Conservation (phyloP, 1,140 invertebrate genomes). For the Episyrphus balteatus region DNA sequence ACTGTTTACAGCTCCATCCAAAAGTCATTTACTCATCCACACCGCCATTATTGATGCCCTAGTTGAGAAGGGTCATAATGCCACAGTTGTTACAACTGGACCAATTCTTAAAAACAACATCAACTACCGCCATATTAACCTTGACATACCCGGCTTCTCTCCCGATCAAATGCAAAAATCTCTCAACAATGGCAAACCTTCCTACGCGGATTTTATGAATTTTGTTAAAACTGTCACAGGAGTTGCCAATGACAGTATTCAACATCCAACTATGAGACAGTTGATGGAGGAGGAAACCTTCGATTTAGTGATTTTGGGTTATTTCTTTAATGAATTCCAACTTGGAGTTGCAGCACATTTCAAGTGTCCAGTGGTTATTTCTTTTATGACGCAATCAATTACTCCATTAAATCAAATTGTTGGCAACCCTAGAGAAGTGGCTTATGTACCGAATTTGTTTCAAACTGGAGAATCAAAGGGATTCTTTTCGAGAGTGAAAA, state of each 20-base stretch:
- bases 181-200: too few relatives aligned
- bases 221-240: constrained; percentile 11
- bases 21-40: constrained; percentile 28
- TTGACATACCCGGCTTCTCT: too few relatives aligned
- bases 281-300: constrained; percentile 12
- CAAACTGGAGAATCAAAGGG: too few relatives aligned
- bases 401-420: constrained; percentile 6
- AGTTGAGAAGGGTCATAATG: constrained; percentile 28
- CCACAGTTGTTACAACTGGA: constrained; percentile 21
- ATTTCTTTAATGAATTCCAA: constrained; percentile 25
- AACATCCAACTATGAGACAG: constrained; percentile 8
- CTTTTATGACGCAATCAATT: constrained; percentile 15
- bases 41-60: constrained; percentile 24
- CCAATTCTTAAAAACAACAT: constrained; percentile 5
- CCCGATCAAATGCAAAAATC: too few relatives aligned
- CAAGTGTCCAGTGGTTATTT: constrained; percentile 18
- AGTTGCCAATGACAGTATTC: too few relatives aligned
- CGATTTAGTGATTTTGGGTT: constrained; percentile 27
- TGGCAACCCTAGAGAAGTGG: constrained; percentile 18
- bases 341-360: constrained; percentile 23
- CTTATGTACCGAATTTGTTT: constrained; percentile 17
- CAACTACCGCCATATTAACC: too few relatives aligned
- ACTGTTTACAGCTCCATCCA: constrained; percentile 28
- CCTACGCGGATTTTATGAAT: constrained; percentile 11
- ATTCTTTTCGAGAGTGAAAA: too few relatives aligned